Percentiles rank a stretch among this genome's conserved stretches.
Conservation (phyloP, 64 coral and sea anemone species). For the Trachythela sp. region DNA sequence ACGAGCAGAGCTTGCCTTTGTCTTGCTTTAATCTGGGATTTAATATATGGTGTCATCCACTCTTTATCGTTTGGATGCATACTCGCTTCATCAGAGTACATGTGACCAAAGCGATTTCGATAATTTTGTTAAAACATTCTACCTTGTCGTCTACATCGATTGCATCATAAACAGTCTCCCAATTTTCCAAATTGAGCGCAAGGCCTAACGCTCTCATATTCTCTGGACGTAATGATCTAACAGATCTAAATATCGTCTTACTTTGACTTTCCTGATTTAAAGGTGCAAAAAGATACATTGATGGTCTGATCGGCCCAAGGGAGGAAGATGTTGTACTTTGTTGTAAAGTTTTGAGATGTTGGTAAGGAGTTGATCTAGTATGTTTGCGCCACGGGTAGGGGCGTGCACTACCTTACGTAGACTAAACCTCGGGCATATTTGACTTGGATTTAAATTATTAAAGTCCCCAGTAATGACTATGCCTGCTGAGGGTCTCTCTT, state of each 20-base stretch:
- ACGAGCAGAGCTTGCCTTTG: background rate
- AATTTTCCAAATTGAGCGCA: background rate
- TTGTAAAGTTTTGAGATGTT: conserved; percentile 3
- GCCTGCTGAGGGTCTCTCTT: conserved; percentile 40
- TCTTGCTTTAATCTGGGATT: background rate
- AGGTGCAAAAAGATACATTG: conserved; percentile 28
- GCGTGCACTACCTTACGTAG: background rate
- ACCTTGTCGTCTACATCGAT: background rate
- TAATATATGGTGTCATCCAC: background rate
- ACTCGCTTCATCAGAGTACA: background rate
- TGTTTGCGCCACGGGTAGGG: background rate
- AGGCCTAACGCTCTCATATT: background rate
- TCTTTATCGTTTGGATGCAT: background rate
- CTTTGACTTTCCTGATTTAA: too few relatives aligned
- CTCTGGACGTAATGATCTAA: too few relatives aligned
- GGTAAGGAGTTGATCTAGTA: conserved; percentile 25
- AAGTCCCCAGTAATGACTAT: conserved; percentile 45
- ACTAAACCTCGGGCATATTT: conserved; percentile 14
- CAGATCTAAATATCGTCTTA: too few relatives aligned
- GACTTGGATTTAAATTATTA: conserved; percentile 29
- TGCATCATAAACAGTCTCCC: background rate
- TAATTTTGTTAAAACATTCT: too few relatives aligned
- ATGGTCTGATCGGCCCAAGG: conserved; percentile 25
- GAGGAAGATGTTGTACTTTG: background rate
- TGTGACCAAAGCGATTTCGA: background rate